phyloP scores from a whole-genome alignment of 2,797 vertebrate genomes.

The Gymnoscopelus braueri region DNA sequence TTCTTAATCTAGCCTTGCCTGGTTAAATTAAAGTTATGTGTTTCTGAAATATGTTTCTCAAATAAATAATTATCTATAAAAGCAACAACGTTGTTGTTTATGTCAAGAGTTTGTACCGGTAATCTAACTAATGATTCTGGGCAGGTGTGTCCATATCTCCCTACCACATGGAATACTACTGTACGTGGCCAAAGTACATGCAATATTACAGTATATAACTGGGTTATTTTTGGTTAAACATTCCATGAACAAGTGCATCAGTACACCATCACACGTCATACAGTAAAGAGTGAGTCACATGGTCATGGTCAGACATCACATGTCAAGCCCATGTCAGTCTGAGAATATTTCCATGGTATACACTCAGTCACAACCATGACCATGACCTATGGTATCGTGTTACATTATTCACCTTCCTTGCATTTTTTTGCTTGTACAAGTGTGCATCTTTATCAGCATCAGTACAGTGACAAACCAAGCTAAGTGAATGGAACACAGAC shows the following conservation, averaged over 20 bases:
- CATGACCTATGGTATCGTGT: slow-evolving; percentile 4
- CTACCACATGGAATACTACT: slow-evolving; percentile 4
- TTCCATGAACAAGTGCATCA: slow-evolving; percentile 56
- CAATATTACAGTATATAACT: no score
- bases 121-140: no score
- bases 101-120: no score
- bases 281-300: slow-evolving; percentile 23
- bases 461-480: background rate
- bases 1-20: no score
- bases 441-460: background rate
- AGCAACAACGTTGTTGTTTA: background rate
- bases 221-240: slow-evolving; percentile 63
- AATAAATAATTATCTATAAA: no score
- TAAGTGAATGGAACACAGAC: background rate
- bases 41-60: no score
- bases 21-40: no score
- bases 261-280: slow-evolving; percentile 24
- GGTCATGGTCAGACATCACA: no score
- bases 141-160: background rate
- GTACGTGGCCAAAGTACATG: background rate
- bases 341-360: slow-evolving; percentile 2
- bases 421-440: background rate
- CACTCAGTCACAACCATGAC: slow-evolving; percentile 7
- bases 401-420: background rate
- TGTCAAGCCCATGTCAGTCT: no score